Base-by-base conservation (phyloP, 2,113 vertebrate species). In the Corapipo altera region DNA sequence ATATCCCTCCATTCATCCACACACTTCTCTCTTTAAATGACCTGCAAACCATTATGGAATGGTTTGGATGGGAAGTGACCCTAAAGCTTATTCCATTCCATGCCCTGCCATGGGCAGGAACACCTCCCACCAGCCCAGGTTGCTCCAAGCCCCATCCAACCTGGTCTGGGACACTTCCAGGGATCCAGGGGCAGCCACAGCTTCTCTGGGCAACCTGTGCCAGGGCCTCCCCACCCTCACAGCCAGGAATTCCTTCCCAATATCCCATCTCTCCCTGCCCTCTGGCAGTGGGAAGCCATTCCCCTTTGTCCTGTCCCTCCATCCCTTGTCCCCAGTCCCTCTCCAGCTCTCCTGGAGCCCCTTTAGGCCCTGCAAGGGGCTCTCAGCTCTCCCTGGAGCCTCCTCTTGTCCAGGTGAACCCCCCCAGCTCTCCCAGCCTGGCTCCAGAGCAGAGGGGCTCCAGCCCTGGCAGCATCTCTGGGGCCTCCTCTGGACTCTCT, bases 391-490 rank as follows among this genome's bases (percentile, higher is more conserved):
- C 41, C n/a, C 57, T 71, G 57, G 39, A 87, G 10, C 46, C 39
- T 78, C 62, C 65, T 46, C 6, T 0, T 54, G 55, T 48, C 48
- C 65, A 78, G 48, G 8, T 17, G 41, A 79, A 0, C n/a, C 20
- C 4, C 13, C 24, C 66, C 49, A 64, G 41, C n/a, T 80, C 13
- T 72, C 49, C 43, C 85, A 80, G 75, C 26, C 58, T 79, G 75
- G 43, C 67, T 65, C 24, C n/a, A 49, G 57, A 39, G 74, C 65
- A 71, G 39, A 48, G 65, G 55, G 48, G 33, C 39, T 62, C 74
- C 66, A 62, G 65, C 24, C 49, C n/a, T 0, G 35, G 14, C 39
- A 72, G 35, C 9, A 26, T 0, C 32, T 80, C 58, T 0, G 0
- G 13, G 17, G 24, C 5, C 16, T 73, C 35, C 32, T 66, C 43